Percentiles rank a stretch among this genome's conserved stretches.
phyloP scores from a whole-genome alignment of 2,113 vertebrate species.

The Scomber japonicus region DNA sequence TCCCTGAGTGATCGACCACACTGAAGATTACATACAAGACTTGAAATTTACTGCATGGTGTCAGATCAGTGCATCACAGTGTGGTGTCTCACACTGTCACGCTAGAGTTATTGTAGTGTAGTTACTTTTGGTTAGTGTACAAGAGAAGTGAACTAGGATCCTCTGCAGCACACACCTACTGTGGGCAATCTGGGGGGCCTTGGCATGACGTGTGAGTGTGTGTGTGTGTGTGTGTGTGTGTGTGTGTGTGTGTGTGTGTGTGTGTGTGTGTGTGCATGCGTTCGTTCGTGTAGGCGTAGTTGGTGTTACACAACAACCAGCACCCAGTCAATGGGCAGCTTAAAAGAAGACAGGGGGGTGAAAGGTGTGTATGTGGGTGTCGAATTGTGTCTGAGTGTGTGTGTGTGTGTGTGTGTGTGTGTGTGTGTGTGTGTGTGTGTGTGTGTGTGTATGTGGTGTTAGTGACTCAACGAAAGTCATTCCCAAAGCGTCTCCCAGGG shows the following conservation, averaged over 20 bases:
- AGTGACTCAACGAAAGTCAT: constrained; percentile 78
- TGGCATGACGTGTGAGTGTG: constrained; percentile 11
- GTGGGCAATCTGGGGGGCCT: constrained; percentile 63
- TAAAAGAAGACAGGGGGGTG: constrained; percentile 43
- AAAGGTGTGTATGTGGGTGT: constrained; percentile 53
- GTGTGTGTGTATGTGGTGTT: constrained; percentile 52
- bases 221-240: not conserved
- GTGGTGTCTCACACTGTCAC: constrained; percentile 3
- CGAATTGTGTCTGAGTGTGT: constrained; percentile 13
- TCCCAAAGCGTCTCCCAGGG: constrained; percentile 78
- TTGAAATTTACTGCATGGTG: not conserved
- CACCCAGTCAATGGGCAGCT: constrained; percentile 57
- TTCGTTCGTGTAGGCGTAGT: constrained; percentile 1
- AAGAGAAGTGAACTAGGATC: not conserved
- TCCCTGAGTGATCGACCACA: not conserved
- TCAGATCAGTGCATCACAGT: not conserved
- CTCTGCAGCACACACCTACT: constrained; percentile 36
- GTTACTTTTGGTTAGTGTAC: constrained; percentile 22
- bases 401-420: constrained; percentile 32
- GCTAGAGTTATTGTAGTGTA: constrained; percentile 5
- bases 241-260: constrained; percentile 3
- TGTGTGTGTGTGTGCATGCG: not conserved
- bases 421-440: constrained; percentile 38
- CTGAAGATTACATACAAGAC: too few species aligned
- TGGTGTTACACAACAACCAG: constrained; percentile 62